Base-by-base conservation (phyloP, 2,113 vertebrate genomes). In the Sinocyclocheilus grahami region DNA sequence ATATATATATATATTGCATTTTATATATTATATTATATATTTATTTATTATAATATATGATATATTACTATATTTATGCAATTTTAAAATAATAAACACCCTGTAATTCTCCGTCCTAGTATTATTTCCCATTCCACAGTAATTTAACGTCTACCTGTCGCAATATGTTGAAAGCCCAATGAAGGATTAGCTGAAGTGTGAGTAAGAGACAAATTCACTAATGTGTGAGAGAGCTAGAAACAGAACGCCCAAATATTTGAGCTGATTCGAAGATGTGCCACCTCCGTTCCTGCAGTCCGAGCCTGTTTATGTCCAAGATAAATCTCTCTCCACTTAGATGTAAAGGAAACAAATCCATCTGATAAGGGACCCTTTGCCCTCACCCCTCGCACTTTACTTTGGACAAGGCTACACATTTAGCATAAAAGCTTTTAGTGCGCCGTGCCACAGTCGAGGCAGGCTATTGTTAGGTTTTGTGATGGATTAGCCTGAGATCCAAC, bases 391-490 rank as follows among this genome's bases (percentile, higher is more conserved):
- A 82, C 90, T 87, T 92, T 91, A 93, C 87, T 90, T 91, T 92
- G 58, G 78, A 92, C 93, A 92, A 92, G 90, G 92, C 90, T 91
- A 91, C 92, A 91, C 92, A 92, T 93, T 94, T 93, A 94, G 92
- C 93, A 92, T 91, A 94, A 93, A 96, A 96, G 93, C 94, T 96
- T 96, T 96, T 95, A 95, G 93, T 93, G 86, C 89, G 82, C 92
- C 92, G 91, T 88, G 87, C 93, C 90, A 93, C 92, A 92, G 94
- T 91, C 89, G 92, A 95, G 92, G 91, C 94, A 93, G 90, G 91
- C 93, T 95, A 95, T 96, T 96, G 95, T 96, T 95, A 94, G 92
- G 91, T 93, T 91, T 91, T 92, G 91, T 94, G 95, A 96, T 96
- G 94, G 95, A 97, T 95, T 95, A 95, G 94, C 93, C 91, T 87